A percentile compares a stretch with the other conserved stretches of the same genome.
Evolutionary conservation across 2,797 vertebrate genomes (phyloP).

Genomic region (Sebastes cheni): DNA sequence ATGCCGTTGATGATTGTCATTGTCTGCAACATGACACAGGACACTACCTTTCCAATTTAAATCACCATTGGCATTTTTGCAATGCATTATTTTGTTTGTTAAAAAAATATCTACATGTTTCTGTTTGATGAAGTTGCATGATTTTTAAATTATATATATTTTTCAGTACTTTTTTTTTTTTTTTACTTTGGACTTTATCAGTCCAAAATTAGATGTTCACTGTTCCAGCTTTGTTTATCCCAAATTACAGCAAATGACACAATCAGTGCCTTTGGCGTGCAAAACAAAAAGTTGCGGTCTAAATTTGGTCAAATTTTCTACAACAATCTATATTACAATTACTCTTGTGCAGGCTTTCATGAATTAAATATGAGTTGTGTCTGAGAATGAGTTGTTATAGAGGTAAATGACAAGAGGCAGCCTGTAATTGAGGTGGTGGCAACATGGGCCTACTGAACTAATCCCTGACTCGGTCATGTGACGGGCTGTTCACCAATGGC

Average conservation of each 20-base stretch:
- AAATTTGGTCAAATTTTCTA: conserved; percentile 92
- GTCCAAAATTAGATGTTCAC: conserved; percentile 21
- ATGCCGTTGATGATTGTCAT: conserved; percentile 14
- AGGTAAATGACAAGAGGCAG: conserved; percentile 99
- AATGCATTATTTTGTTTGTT: neutral
- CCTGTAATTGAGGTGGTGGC: conserved; percentile 98
- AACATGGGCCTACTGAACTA: conserved; percentile 97
- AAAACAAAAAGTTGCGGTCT: conserved; percentile 89
- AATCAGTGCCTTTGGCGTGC: conserved; percentile 83
- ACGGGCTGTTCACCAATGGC: conserved; percentile 87
- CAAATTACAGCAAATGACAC: conserved; percentile 87
- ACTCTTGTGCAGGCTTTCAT: conserved; percentile 96
- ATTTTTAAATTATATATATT: neutral
- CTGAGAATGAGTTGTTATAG: conserved; percentile 99
- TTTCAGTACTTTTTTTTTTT: neutral
- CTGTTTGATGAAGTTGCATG: neutral
- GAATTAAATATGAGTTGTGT: conserved; percentile 99
- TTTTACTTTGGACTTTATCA: neutral
- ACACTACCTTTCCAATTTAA: conserved; percentile 17
- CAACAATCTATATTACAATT: conserved; percentile 99
- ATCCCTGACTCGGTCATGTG: conserved; percentile 94
- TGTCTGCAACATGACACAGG: conserved; percentile 13
- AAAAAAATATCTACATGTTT: neutral
- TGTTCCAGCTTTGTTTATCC: conserved; percentile 61
- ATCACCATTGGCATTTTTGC: neutral